Conservation (phyloP, 2,888 invertebrate species). For the Diaprepes abbreviatus region DNA sequence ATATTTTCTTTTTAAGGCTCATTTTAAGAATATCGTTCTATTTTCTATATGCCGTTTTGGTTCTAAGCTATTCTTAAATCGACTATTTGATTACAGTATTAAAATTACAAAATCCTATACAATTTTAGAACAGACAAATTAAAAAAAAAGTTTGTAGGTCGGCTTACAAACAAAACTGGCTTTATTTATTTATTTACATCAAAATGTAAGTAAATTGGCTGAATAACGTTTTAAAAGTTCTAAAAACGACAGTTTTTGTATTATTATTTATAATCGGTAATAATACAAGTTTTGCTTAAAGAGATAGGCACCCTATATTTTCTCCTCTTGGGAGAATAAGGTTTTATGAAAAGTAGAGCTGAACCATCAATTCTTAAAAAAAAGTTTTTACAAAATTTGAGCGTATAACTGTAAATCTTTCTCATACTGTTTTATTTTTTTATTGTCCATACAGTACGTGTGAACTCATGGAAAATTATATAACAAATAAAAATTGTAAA, state of each 20-base stretch:
- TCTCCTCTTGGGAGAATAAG: slow-evolving; percentile 16
- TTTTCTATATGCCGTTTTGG: too few species aligned
- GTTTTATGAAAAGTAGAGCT: slow-evolving; percentile 17
- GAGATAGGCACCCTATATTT: slow-evolving; percentile 32
- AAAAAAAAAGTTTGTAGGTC: not conserved
- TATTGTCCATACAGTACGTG: too few species aligned
- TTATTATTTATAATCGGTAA: not conserved
- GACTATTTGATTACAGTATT: too few species aligned
- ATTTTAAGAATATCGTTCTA: too few species aligned
- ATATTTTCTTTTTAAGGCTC: too few species aligned
- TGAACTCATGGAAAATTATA: too few species aligned
- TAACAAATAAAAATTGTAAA: too few species aligned
- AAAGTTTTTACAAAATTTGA: too few species aligned
- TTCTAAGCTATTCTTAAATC: too few species aligned
- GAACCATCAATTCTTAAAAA: not conserved
- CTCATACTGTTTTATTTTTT: not conserved
- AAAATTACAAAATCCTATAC: not conserved
- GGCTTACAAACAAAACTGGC: not conserved
- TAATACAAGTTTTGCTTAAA: slow-evolving; percentile 21
- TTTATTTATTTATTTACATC: slow-evolving; percentile 1
- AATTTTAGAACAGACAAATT: not conserved
- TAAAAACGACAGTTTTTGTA: slow-evolving; percentile 4
- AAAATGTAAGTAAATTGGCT: slow-evolving; percentile 3
- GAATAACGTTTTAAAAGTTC: not conserved
- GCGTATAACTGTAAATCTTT: slow-evolving; percentile 2